Base-by-base conservation (phyloP, 2,113 vertebrate species). In the Catharus minimus region DNA sequence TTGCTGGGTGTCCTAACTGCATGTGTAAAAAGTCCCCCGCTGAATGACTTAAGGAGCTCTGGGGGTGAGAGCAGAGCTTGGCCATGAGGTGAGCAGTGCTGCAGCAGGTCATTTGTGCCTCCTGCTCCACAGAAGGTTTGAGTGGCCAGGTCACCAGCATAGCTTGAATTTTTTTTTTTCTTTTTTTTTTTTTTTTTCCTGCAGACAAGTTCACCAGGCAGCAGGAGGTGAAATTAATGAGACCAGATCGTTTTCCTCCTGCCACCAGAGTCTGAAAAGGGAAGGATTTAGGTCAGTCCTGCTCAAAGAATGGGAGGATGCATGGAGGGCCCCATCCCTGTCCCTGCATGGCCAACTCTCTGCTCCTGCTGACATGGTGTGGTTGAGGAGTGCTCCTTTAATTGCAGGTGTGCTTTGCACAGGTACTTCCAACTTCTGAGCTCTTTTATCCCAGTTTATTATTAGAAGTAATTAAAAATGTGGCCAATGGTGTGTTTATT, bases 221-320 rank as follows among this genome's bases (percentile, higher is more conserved):
- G 87, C 3, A 0, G 95, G 89, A 93, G 84, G 32, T 90, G 89
- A 95, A 95, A 88, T 95, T 91, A 93, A 94, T 93, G 86, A 96
- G 86, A 83, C 68, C 0, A 0, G 18, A 41, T 95, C 71, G 1
- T 91, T 90, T 92, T 82, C 58, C 41, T 89, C 11, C 66, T 86
- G 71, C 69, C 58, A 53, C 50, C 0, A 0, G 21, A 53, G 32
- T 49, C 77, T 91, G 79, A 73, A 78, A 84, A 50, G 60, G 33
- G 78, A 53, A 89, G 41, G 61, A 89, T 93, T 91, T 94, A 89
- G 93, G 78, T 90, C 84, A 91, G 49, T 60, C 22, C 69, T 23
- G 47, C 69, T 83, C 1, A 2, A 65, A 82, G 58, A 64, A 58
- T 18, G 16, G 58, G 82, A 88, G 65, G 55, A 77, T 43, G 19